Conservation (phyloP, 2,888 invertebrate genomes). For the Megaustenia siamemsis region DNA sequence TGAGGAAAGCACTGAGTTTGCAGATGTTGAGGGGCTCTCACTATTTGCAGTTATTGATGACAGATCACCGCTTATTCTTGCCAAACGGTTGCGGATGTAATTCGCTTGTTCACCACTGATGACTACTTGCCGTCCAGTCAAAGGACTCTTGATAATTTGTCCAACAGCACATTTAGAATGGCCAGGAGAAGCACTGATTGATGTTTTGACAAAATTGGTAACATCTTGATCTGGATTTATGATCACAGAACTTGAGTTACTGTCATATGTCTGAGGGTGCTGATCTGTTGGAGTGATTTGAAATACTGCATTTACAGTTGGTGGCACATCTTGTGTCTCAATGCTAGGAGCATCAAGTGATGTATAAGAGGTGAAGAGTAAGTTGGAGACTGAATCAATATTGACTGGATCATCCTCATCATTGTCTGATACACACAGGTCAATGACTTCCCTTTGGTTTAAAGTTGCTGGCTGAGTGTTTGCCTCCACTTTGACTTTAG, state of each 20-base stretch:
- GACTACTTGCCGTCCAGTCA: constrained; percentile 4
- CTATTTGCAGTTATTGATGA: neutral
- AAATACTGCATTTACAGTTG: neutral
- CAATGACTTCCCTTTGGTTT: constrained; percentile 32
- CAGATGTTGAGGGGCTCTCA: neutral
- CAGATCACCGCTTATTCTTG: constrained; percentile 1
- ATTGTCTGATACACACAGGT: constrained; percentile 22
- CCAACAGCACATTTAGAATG: neutral
- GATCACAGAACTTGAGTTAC: neutral
- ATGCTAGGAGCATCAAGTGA: neutral
- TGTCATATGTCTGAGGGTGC: neutral
- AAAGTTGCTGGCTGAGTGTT: neutral
- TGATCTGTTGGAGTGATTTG: neutral
- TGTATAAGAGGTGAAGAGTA: too few species aligned
- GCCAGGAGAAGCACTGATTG: neutral
- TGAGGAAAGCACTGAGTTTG: neutral
- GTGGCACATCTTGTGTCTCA: neutral
- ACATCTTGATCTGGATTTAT: neutral
- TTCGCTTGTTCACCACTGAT: constrained; percentile 3
- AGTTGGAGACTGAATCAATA: neutral
- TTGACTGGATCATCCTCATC: constrained; percentile 24
- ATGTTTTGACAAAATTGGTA: neutral
- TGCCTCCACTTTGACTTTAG: constrained; percentile 23
- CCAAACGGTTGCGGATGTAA: neutral
- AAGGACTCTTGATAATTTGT: neutral